Percentiles rank a stretch among this genome's conserved stretches.
Conservation (phyloP, 2,888 invertebrate genomes). For the Leptinotarsa haldemani region DNA sequence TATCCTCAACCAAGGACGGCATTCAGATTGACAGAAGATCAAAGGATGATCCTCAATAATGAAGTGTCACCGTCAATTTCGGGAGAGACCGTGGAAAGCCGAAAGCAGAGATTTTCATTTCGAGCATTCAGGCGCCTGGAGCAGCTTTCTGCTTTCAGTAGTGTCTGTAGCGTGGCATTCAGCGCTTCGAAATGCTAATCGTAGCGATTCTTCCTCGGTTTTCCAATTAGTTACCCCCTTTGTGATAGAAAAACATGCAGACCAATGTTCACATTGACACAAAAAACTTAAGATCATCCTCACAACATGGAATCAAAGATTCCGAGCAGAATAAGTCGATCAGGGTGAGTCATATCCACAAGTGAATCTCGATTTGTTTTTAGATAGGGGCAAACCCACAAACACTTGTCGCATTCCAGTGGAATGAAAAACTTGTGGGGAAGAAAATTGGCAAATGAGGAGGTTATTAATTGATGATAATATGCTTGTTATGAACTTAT, state of each 20-base stretch:
- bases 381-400: conserved; percentile 5
- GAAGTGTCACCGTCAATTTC: conserved; percentile 51
- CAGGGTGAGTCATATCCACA: conserved; percentile 18
- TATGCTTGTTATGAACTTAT: too few relatives aligned
- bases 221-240: background rate
- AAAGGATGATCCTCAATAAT: conserved; percentile 37
- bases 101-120: conserved; percentile 50
- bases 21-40: conserved; percentile 1
- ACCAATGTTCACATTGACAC: conserved; percentile 82
- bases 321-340: conserved; percentile 18
- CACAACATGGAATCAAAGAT: conserved; percentile 72
- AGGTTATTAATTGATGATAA: too few relatives aligned
- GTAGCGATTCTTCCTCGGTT: background rate
- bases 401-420: conserved; percentile 2
- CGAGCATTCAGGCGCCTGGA: conserved; percentile 34
- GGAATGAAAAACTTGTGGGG: background rate
- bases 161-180: conserved; percentile 35
- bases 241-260: conserved; percentile 69
- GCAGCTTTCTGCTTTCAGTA: conserved; percentile 43
- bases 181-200: conserved; percentile 9
- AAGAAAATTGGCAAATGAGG: background rate
- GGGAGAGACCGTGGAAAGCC: conserved; percentile 51
- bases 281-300: conserved; percentile 74
- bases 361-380: conserved; percentile 8
- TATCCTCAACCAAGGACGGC: too few relatives aligned